These are phyloP conservation scores for Antechinus stuartii DNA, from an alignment of 2,113 vertebrate genomes.

Conservation along the genomic window DNA sequence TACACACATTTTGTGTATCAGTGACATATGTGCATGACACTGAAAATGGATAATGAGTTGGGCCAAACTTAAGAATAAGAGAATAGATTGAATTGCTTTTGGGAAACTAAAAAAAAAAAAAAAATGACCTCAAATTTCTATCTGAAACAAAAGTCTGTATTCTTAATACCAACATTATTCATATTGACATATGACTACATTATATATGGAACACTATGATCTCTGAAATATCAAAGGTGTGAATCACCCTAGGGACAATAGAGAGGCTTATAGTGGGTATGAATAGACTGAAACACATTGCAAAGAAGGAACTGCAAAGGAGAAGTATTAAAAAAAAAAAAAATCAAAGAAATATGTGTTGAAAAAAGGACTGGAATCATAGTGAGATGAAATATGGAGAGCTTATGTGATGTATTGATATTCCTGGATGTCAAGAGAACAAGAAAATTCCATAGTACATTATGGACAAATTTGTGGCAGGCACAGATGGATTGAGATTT, in stretches of 20 bases:
- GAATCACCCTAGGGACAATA: neutral
- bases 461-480: neutral
- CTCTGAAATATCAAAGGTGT: neutral
- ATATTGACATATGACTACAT: neutral
- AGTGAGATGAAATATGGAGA: neutral
- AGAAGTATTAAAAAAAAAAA: neutral
- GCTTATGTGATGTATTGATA: neutral
- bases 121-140: neutral
- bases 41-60: neutral
- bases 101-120: neutral
- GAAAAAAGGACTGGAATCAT: neutral
- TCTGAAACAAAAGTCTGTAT: neutral
- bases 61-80: neutral
- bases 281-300: neutral
- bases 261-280: neutral
- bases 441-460: neutral
- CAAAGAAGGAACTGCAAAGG: neutral
- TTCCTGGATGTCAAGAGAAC: neutral
- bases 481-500: neutral
- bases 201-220: neutral
- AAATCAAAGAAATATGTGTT: neutral
- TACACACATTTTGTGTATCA: neutral
- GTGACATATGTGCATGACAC: neutral
- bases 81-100: neutral
- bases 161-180: neutral